phyloP scores from a whole-genome alignment of 2,797 vertebrate genomes.

The Gastrophryne carolinensis region DNA sequence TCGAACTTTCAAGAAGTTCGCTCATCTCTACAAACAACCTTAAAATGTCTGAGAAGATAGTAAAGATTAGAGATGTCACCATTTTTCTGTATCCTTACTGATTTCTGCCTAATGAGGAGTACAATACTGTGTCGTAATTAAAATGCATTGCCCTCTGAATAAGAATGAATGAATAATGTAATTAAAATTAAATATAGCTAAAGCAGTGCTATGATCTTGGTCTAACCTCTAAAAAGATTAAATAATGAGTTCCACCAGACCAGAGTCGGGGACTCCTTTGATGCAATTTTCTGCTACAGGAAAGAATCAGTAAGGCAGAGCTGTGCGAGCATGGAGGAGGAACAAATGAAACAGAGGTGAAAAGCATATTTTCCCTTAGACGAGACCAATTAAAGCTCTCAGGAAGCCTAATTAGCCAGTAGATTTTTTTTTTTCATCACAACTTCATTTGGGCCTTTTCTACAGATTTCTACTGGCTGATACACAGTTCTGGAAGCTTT shows the following conservation, averaged over 20 bases:
- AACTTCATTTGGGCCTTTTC: conserved; percentile 44
- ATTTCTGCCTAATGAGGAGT: neutral
- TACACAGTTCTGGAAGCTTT: neutral
- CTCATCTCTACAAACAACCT: too few relatives aligned
- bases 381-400: conserved; percentile 52
- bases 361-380: conserved; percentile 45
- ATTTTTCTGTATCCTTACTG: too few relatives aligned
- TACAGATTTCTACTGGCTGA: conserved; percentile 20
- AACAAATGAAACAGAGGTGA: conserved; percentile 29
- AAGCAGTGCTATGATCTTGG: conserved; percentile 8
- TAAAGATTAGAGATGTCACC: too few relatives aligned
- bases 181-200: neutral
- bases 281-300: conserved; percentile 35
- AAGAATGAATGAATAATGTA: neutral
- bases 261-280: neutral
- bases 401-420: conserved; percentile 47
- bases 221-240: conserved; percentile 3
- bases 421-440: conserved; percentile 48
- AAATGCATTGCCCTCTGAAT: neutral
- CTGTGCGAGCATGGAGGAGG: conserved; percentile 29
- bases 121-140: neutral
- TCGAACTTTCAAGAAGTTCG: too few relatives aligned
- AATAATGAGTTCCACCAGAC: conserved; percentile 15
- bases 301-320: neutral
- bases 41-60: too few relatives aligned